phyloP scores from a whole-genome alignment of 2,888 invertebrate species.

The Helobdella robusta region DNA sequence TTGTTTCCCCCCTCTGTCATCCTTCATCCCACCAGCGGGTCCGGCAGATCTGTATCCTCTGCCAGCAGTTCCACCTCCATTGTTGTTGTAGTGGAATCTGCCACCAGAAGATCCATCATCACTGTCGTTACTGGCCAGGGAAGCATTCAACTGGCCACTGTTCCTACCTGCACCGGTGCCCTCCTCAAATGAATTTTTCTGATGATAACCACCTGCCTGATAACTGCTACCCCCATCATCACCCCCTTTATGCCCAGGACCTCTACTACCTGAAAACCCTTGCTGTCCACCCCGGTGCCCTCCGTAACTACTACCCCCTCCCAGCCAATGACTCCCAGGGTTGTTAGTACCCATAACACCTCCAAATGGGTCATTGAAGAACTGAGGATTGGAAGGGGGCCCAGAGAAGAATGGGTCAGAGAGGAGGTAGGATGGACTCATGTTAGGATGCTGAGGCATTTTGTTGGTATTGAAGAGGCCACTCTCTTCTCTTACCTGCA shows the following conservation, averaged over 20 bases:
- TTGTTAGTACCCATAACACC: background rate
- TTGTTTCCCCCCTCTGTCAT: too few species aligned
- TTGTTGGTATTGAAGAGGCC: conserved; percentile 23
- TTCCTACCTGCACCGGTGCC: too few species aligned
- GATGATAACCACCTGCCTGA: conserved; percentile 6
- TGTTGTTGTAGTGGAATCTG: too few species aligned
- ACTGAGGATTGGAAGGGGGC: background rate
- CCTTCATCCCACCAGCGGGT: too few species aligned
- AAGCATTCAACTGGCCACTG: too few species aligned
- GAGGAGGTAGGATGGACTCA: conserved; percentile 23
- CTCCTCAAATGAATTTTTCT: conserved; percentile 8
- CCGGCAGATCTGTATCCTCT: too few species aligned
- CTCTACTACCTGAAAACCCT: background rate
- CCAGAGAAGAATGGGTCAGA: conserved; percentile 23
- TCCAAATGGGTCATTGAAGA: conserved; percentile 6
- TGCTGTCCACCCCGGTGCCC: conserved; percentile 38
- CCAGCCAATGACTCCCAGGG: background rate
- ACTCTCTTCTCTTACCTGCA: conserved; percentile 42
- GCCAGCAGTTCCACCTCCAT: too few species aligned
- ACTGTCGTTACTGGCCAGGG: background rate
- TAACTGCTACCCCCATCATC: conserved; percentile 9
- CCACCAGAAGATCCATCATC: background rate
- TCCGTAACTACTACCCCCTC: conserved; percentile 37
- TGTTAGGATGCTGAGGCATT: background rate
- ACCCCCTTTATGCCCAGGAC: conserved; percentile 8